Evolutionary conservation across 2,113 vertebrate species (phyloP).

Genomic region (Nerophis lumbriciformis): DNA sequence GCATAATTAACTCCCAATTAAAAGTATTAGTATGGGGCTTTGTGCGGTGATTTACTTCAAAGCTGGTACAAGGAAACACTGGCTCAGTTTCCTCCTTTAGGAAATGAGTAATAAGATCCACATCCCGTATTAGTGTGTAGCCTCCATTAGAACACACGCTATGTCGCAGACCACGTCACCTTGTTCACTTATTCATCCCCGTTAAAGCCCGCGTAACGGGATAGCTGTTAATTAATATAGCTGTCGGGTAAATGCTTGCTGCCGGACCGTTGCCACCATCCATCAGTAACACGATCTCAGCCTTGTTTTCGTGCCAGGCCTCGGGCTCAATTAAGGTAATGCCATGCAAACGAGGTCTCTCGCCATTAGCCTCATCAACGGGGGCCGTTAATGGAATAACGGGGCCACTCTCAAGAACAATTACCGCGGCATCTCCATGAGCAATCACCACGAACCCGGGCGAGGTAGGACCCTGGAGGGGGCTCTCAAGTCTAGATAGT

Average conservation of each 20-base stretch:
- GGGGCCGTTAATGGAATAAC: conserved; percentile 90
- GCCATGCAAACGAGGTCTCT: conserved; percentile 94
- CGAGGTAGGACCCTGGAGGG: conserved; percentile 31
- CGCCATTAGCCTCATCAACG: conserved; percentile 80
- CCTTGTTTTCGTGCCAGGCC: conserved; percentile 69
- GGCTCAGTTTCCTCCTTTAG: conserved; percentile 66
- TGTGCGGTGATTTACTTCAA: conserved; percentile 70
- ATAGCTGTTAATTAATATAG: conserved; percentile 94
- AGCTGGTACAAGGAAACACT: conserved; percentile 42
- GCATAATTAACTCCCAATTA: conserved; percentile 67
- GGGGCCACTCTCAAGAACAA: conserved; percentile 88
- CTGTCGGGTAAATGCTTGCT: conserved; percentile 85
- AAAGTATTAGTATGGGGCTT: conserved; percentile 66
- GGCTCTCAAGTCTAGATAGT: conserved; percentile 21
- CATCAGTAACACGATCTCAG: conserved; percentile 85
- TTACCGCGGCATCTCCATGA: conserved; percentile 73
- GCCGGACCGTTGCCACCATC: conserved; percentile 80
- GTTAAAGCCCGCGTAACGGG: conserved; percentile 82
- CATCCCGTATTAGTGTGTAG: conserved; percentile 30
- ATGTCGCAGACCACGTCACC: conserved; percentile 49
- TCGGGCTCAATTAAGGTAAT: conserved; percentile 95
- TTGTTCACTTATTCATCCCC: conserved; percentile 70
- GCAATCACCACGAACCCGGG: conserved; percentile 71
- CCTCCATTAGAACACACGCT: conserved; percentile 51
- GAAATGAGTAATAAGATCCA: conserved; percentile 66